phyloP scores from a whole-genome alignment of 2,113 vertebrate genomes.

The Sander vitreus region DNA sequence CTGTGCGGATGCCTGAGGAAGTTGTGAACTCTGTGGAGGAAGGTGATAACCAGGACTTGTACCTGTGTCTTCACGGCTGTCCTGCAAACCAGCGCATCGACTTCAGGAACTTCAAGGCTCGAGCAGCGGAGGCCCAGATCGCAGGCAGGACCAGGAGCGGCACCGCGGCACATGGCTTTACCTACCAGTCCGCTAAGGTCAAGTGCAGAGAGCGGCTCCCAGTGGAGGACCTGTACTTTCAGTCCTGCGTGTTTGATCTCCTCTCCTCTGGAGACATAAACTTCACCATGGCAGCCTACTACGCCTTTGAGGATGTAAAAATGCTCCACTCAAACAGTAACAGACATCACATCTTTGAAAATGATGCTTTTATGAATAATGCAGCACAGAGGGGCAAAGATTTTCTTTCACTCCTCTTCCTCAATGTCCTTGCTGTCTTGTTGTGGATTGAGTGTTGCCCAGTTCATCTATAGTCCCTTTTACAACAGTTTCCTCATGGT shows the following conservation, averaged over 20 bases:
- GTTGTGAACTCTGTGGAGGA: slow-evolving; percentile 94
- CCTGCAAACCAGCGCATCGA: slow-evolving; percentile 94
- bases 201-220: slow-evolving; percentile 96
- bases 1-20: slow-evolving; percentile 95
- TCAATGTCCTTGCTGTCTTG: slow-evolving; percentile 69
- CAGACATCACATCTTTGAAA: slow-evolving; percentile 91
- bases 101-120: slow-evolving; percentile 86
- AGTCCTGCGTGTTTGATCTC: slow-evolving; percentile 97
- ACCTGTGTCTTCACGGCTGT: slow-evolving; percentile 95
- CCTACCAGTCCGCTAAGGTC: slow-evolving; percentile 88
- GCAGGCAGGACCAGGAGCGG: slow-evolving; percentile 57
- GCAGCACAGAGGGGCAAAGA: neutral
- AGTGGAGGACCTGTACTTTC: slow-evolving; percentile 96
- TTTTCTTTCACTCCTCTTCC: slow-evolving; percentile 41
- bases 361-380: slow-evolving; percentile 77
- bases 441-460: slow-evolving; percentile 81
- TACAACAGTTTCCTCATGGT: slow-evolving; percentile 33
- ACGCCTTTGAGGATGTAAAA: slow-evolving; percentile 96
- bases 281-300: slow-evolving; percentile 98
- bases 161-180: slow-evolving; percentile 82
- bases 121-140: slow-evolving; percentile 74
- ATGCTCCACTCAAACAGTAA: slow-evolving; percentile 95
- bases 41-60: slow-evolving; percentile 93
- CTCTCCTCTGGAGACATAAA: slow-evolving; percentile 95
- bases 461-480: slow-evolving; percentile 76